These are phyloP conservation scores for Dryobota labecula DNA, from an alignment of 2,888 invertebrate species.

Conservation along the genomic window DNA sequence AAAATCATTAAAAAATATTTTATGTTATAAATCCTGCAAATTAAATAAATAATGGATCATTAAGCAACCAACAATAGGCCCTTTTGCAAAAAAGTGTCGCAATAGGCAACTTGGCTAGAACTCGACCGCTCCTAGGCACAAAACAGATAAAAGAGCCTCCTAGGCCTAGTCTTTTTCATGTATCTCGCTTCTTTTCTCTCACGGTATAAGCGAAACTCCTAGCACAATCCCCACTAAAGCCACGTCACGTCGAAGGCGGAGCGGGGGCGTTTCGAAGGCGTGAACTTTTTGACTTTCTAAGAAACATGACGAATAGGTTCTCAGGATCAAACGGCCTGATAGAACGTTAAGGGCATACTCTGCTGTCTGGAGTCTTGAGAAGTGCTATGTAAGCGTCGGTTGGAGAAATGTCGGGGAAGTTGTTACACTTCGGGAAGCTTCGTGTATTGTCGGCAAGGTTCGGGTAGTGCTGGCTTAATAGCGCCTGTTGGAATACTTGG, in stretches of 20 bases:
- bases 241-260: conserved; percentile 55
- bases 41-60: background rate
- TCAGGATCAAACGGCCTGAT: conserved; percentile 37
- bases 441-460: background rate
- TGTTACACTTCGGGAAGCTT: background rate
- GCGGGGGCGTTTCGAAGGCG: conserved; percentile 57
- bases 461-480: background rate
- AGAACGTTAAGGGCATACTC: conserved; percentile 2
- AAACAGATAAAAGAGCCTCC: too few relatives aligned
- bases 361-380: background rate
- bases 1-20: background rate
- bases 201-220: conserved; percentile 14
- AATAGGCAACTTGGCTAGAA: background rate
- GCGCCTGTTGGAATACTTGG: background rate
- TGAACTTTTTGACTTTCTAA: conserved; percentile 60
- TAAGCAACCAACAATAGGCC: background rate
- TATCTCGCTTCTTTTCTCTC: conserved; percentile 35
- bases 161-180: conserved; percentile 15
- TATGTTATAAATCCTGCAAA: background rate
- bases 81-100: background rate
- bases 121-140: background rate
- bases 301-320: conserved; percentile 35
- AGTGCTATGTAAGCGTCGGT: background rate
- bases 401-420: background rate
- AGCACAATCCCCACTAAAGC: conserved; percentile 47